Conservation (phyloP, 2,888 invertebrate species). For the Microctonus aethiopoides region DNA sequence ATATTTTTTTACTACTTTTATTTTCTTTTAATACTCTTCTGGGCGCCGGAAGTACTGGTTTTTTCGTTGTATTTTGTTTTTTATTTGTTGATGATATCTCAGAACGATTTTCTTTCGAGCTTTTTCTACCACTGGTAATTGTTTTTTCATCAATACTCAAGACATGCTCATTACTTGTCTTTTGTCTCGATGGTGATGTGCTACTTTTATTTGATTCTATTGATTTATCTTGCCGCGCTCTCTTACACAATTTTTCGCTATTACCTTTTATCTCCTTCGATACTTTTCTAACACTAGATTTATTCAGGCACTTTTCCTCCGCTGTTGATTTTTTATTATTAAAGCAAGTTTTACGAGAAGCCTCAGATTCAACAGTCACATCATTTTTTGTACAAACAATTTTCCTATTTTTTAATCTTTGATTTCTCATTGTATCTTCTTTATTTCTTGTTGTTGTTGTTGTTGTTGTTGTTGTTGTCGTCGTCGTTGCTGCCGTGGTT, state of each 20-base stretch:
- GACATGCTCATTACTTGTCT: constrained; percentile 37
- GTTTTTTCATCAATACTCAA: constrained; percentile 33
- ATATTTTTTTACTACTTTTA: constrained; percentile 55
- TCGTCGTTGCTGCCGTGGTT: not conserved
- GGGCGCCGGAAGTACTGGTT: constrained; percentile 40
- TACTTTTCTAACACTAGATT: constrained; percentile 42
- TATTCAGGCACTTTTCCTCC: constrained; percentile 53
- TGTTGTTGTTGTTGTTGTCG: not conserved
- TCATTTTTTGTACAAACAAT: not conserved
- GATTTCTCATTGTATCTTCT: constrained; percentile 32
- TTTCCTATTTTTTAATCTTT: constrained; percentile 40
- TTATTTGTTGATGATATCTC: constrained; percentile 38
- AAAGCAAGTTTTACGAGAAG: constrained; percentile 5
- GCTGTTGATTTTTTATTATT: constrained; percentile 26
- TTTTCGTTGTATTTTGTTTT: constrained; percentile 41
- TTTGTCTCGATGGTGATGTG: constrained; percentile 37
- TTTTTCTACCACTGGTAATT: constrained; percentile 41
- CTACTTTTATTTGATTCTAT: constrained; percentile 41
- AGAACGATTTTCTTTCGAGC: constrained; percentile 45
- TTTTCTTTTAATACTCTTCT: constrained; percentile 63
- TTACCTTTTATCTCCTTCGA: constrained; percentile 44
- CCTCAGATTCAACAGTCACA: not conserved
- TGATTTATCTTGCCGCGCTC: constrained; percentile 53
- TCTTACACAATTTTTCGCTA: constrained; percentile 48
- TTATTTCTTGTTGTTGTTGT: constrained; percentile 1